Evolutionary conservation across 2,888 invertebrate species (phyloP).

Genomic region (Amaurobius ferox): DNA sequence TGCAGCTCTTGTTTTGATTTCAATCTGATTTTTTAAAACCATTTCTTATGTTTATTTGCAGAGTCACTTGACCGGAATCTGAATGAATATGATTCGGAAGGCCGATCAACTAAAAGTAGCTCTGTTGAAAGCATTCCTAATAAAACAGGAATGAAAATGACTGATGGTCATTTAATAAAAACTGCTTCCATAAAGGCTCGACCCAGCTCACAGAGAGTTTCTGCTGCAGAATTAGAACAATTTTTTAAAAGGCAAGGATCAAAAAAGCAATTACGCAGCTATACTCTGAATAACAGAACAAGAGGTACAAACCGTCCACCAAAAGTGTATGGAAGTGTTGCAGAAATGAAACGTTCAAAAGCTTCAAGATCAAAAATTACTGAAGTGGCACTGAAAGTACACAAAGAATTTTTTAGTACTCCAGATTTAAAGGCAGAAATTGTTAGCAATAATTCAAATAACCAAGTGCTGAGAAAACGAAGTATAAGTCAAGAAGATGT

Average conservation of each 20-base stretch:
- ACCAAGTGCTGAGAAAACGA: slow-evolving; percentile 28
- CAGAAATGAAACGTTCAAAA: slow-evolving; percentile 85
- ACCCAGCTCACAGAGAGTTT: slow-evolving; percentile 86
- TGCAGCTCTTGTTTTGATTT: too few species aligned
- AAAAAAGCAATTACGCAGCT: slow-evolving; percentile 26
- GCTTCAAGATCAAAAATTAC: slow-evolving; percentile 76
- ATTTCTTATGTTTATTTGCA: slow-evolving; percentile 31
- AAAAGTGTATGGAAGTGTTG: slow-evolving; percentile 72
- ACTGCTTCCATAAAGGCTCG: slow-evolving; percentile 78
- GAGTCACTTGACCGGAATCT: slow-evolving; percentile 76
- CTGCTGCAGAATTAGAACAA: slow-evolving; percentile 93
- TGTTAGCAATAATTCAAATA: slow-evolving; percentile 26
- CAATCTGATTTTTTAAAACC: background rate
- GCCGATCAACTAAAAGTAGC: slow-evolving; percentile 74
- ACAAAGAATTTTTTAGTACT: slow-evolving; percentile 92
- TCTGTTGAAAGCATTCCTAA: slow-evolving; percentile 75
- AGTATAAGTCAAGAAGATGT: slow-evolving; percentile 84
- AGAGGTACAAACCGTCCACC: slow-evolving; percentile 76
- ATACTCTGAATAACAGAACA: slow-evolving; percentile 47
- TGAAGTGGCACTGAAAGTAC: slow-evolving; percentile 78
- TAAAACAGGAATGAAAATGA: slow-evolving; percentile 73
- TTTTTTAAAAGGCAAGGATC: slow-evolving; percentile 88
- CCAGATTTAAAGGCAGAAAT: slow-evolving; percentile 86
- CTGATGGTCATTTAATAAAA: slow-evolving; percentile 43
- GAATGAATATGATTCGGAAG: slow-evolving; percentile 75